Conservation (phyloP, 2,888 invertebrate species). For the Lasioglossum oenotherae region DNA sequence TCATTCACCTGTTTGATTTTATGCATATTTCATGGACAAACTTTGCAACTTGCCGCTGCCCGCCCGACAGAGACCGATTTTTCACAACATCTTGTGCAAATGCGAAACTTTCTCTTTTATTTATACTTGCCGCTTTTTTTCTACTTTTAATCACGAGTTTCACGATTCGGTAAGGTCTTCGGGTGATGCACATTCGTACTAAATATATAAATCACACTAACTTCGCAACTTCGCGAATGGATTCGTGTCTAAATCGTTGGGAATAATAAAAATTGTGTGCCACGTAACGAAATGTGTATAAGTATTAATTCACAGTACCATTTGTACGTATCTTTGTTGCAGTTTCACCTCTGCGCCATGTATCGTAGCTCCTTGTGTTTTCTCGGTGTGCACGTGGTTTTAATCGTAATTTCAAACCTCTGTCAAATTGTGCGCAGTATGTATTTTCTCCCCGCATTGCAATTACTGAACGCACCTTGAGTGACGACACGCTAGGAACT, state of each 20-base stretch:
- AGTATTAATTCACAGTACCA: slow-evolving; percentile 13
- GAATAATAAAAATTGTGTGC: not conserved
- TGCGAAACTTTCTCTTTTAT: not conserved
- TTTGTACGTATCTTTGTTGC: slow-evolving; percentile 2
- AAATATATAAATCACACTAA: not conserved
- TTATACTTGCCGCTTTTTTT: not conserved
- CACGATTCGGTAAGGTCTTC: not conserved
- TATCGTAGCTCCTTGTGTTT: not conserved
- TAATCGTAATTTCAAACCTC: slow-evolving; percentile 22
- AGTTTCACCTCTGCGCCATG: slow-evolving; percentile 5
- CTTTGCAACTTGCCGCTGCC: slow-evolving; percentile 7
- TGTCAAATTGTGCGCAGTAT: slow-evolving; percentile 39
- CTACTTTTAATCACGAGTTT: not conserved
- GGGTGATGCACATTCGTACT: not conserved
- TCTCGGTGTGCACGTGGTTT: not conserved
- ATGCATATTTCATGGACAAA: slow-evolving; percentile 53
- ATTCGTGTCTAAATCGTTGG: not conserved
- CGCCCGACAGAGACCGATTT: not conserved
- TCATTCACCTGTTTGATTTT: slow-evolving; percentile 63
- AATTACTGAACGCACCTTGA: slow-evolving; percentile 46
- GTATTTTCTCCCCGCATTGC: slow-evolving; percentile 14
- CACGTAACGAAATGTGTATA: not conserved
- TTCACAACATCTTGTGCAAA: not conserved
- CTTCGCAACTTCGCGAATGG: not conserved
- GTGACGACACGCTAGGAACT: slow-evolving; percentile 48